Base-by-base conservation (phyloP, 2,113 vertebrate genomes). In the Channa argus region DNA sequence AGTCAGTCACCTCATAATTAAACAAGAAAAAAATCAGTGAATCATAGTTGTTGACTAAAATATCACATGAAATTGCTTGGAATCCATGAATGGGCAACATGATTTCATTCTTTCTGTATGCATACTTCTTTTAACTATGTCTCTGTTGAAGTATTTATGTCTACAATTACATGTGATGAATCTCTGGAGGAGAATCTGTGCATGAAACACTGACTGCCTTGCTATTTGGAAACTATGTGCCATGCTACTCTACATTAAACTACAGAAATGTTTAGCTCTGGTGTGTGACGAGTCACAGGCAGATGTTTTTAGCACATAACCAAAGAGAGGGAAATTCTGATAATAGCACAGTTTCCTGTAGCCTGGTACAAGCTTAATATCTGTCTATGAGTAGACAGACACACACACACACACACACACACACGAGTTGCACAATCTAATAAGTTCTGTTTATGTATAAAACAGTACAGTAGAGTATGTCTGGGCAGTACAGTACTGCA, bases 371-470 rank as follows among this genome's bases (percentile, higher is more conserved):
- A 70, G 50, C 8, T 52, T 24, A 14, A 61, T 43, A 52, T 60
- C 58, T 59, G 37, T 14, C 58, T 49, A 36, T 47, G 38, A 71
- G 63, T n/a, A 15, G 34, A 53, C 24, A n/a, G 15, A 14, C 58
- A 55, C 34, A 44, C 45, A 63, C 60, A 34, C 37, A 10, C 5
- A 38, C 39, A 70, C 53, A 3, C 77, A 24, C 77, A 89, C 62
- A 75, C 61, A 4, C 68, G 51, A 79, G 79, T 43, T 36, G 55
- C 44, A 85, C 68, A 71, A 82, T 62, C 63, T 49, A 75, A 49
- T 78, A 65, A 2, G 36, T 5, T 66, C 11, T 91, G 74, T 91
- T 91, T 90, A 61, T 68, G 80, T 71, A 70, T 39, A 68, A 89
- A 70, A 90, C 79, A 83, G 58, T 39, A n/a, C n/a, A 12, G 53